Evolutionary conservation across 37 sponge, comb jelly and placozoan species (phyloP), one percentile per base, ranked within the genome.

Genomic region (Chondrosia reniformis): DNA sequence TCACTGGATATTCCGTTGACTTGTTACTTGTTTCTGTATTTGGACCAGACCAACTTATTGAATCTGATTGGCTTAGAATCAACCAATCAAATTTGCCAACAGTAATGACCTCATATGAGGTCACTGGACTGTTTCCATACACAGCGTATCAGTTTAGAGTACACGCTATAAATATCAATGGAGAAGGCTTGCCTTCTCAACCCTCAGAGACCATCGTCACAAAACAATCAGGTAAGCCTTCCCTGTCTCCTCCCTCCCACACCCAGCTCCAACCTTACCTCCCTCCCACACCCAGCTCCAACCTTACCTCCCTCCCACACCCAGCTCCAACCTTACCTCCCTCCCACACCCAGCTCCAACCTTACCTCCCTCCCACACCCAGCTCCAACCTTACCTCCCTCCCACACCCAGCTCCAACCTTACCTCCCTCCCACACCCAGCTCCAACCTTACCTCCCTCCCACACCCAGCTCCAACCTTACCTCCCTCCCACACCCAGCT

Each of bases 51-150:
- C 17, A 25, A 3, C n/a, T 8, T 24, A 39, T 22, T 3, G 22
- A 43, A 44, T 21, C 43, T 24, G 72, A 39, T 24, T 69, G 72
- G 72, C 31, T 24, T 24, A 33, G 43, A 6, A 24, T 36, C 21
- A 69, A 69, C 72, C 42, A 69, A 40, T 69, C 72, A 6, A 28
- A 56, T 56, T 28, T 56, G n/a, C 58, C 58, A 6, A 69, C 72
- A 21, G 4, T 44, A 17, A 40, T 40, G 42, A 69, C n/a, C 17
- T 39, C 43, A 40, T 69, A 9, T 40, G 36, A 40, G 5, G 72
- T 69, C 1, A 69, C 42, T 40, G 12, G 43, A 21, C 9, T 69
- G 40, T 40, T 39, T 25, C 72, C 72, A 4, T 69, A 69, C 72
- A 69, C 72, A 4, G 41, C n/a, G 24, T 69, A 69, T 44, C 72